Evolutionary conservation across 2,888 invertebrate species (phyloP).

Genomic region (Nasonia oneida): DNA sequence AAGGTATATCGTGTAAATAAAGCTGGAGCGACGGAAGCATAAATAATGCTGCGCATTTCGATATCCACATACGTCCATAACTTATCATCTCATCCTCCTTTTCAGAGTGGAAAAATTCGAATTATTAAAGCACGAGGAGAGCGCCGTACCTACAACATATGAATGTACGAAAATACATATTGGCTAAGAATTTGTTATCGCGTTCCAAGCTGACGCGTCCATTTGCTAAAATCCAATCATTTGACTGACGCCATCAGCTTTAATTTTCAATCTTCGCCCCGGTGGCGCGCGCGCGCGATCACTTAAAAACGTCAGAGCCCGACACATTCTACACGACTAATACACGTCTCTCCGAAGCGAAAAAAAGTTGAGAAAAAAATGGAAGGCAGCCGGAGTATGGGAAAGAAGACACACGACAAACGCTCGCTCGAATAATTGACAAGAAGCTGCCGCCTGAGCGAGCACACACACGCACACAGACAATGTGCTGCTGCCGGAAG

Average conservation of each 20-base stretch:
- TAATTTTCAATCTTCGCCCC: neutral
- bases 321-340: slow-evolving; percentile 6
- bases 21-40: neutral
- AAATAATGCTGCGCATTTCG: neutral
- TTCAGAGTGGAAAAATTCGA: neutral
- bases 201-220: neutral
- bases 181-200: neutral
- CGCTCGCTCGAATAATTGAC: slow-evolving; percentile 56
- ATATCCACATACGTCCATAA: too few relatives aligned
- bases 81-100: too few relatives aligned
- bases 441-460: slow-evolving; percentile 24
- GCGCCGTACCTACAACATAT: neutral
- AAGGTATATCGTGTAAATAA: too few relatives aligned
- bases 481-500: slow-evolving; percentile 51
- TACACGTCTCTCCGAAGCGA: neutral
- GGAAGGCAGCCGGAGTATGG: neutral
- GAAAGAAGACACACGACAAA: slow-evolving; percentile 12
- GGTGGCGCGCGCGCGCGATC: neutral
- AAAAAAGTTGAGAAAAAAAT: neutral
- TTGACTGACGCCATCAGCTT: slow-evolving; percentile 10
- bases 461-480: neutral
- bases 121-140: neutral
- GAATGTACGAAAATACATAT: neutral
- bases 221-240: slow-evolving; percentile 20
- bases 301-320: slow-evolving; percentile 16